Base-by-base conservation (phyloP, 2,797 vertebrate species). In the Sparidentex hasta region DNA sequence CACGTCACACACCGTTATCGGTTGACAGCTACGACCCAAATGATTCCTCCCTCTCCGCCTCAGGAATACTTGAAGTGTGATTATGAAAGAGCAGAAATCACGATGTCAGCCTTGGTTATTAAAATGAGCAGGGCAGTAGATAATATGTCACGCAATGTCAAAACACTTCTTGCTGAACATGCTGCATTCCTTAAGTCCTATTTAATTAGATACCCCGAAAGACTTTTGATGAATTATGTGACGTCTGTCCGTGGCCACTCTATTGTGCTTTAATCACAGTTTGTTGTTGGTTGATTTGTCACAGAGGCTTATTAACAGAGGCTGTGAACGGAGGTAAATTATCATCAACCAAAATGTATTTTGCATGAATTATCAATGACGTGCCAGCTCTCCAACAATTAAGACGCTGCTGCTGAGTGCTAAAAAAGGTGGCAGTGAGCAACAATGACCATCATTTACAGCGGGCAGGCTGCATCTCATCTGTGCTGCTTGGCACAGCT, bases 131-230 rank as follows among this genome's bases (percentile, higher is more conserved):
- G 67, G 64, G 13, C 11, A 5, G 67, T 4, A 74, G 68, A 76
- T 71, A 47, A 72, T 59, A 16, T 55, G 58, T 71, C 86, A 66
- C 18, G 70, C 65, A 3, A 21, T 70, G 75, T 83, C 84, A 85
- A 82, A 87, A 84, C 79, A 84, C 52, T 29, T 64, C 71, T 80
- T 25, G 50, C 20, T 55, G 27, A 87, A 85, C 64, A 77, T 1
- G 76, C 50, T 65, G 46, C 50, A 80, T 61, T 58, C 14, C 38
- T 29, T n/a, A 56, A 79, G 70, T 80, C 71, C 50, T 58, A 72
- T 68, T 67, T 75, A 84, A 84, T 85, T 74, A 81, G 54, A 71
- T n/a, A 54, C 16, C 38, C 14, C 18, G 62, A 64, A 69, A 58
- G 73, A 69, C 14, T 21, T 7, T 52, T 46, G 69, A 78, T 66